Percentiles rank a stretch among this genome's conserved stretches.
Evolutionary conservation across 2,113 vertebrate genomes (phyloP).

Genomic region (Tychaedon coryphoeus): DNA sequence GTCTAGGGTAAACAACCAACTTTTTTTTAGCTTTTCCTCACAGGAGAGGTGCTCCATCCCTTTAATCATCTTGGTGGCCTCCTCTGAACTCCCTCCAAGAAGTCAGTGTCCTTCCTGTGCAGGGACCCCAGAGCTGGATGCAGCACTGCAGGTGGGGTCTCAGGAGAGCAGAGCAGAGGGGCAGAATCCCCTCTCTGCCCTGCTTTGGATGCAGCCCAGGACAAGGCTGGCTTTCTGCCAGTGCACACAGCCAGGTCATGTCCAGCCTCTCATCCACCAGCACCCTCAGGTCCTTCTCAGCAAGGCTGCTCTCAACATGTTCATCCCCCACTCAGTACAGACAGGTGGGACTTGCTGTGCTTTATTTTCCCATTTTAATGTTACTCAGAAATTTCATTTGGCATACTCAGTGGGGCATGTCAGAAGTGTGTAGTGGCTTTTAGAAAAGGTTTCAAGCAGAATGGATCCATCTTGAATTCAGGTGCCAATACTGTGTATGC

Average conservation of each 20-base stretch:
- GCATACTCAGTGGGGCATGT: neutral
- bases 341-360: neutral
- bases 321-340: neutral
- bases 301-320: neutral
- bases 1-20: neutral
- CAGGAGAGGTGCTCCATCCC: neutral
- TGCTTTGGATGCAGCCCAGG: neutral
- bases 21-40: neutral
- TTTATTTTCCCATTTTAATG: neutral
- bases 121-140: neutral
- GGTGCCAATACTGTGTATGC: neutral
- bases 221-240: neutral
- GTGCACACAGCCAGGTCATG: neutral
- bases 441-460: neutral
- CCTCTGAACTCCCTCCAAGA: neutral
- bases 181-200: neutral
- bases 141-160: neutral
- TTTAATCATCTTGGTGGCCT: neutral
- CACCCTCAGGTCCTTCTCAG: neutral
- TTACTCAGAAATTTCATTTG: neutral
- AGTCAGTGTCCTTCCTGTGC: neutral
- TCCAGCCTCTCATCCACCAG: neutral
- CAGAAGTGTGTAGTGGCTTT: neutral
- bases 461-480: neutral
- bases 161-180: neutral